Evolutionary conservation across 2,797 vertebrate genomes (phyloP), one percentile per base, ranked within the genome.

Genomic region (Pseudochaenichthys georgianus): DNA sequence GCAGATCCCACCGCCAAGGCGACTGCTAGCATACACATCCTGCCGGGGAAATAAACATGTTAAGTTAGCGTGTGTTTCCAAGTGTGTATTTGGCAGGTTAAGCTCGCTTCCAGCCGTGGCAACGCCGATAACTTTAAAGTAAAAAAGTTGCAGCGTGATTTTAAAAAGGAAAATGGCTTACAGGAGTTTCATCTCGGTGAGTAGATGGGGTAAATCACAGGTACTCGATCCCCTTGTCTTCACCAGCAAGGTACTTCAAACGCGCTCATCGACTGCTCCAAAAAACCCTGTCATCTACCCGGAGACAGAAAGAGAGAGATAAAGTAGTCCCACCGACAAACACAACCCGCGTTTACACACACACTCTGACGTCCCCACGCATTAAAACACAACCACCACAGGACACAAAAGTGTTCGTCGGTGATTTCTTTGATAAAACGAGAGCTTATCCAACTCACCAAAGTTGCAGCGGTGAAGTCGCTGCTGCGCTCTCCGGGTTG

Each of bases 201-300:
- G 72, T 80, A 85, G 78, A 68, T 48, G 75, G 62, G 70, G 73
- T n/a, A n/a, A 68, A 82, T 83, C 80, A 64, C 86, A 79, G 83
- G 80, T 88, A 73, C 79, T 85, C 58, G 78, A 74, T 78, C 79
- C 80, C 77, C 82, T 75, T 64, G 81, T 93, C 89, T 92, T 91
- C 83, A 90, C 68, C 86, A 86, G 86, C 80, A 75, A 87, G 81
- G 62, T 78, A 46, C 91, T 81, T 90, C 92, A 82, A 78, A 88
- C 72, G 83, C 91, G 68, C 85, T 93, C 94, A 94, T 92, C 91
- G 86, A 94, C 93, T 69, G 88, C 86, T 91, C 84, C 87, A 42
- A 68, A 73, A 71, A 62, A 84, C 69, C 83, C 82, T 86, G 88
- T 91, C 92, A 93, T 91, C 89, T 90, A 83, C 83, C 74, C 84